Percentiles rank a stretch among this genome's conserved stretches.
These are phyloP conservation scores for Campoletis sonorensis DNA, from an alignment of 1,140 invertebrate species.

Conservation along the genomic window DNA sequence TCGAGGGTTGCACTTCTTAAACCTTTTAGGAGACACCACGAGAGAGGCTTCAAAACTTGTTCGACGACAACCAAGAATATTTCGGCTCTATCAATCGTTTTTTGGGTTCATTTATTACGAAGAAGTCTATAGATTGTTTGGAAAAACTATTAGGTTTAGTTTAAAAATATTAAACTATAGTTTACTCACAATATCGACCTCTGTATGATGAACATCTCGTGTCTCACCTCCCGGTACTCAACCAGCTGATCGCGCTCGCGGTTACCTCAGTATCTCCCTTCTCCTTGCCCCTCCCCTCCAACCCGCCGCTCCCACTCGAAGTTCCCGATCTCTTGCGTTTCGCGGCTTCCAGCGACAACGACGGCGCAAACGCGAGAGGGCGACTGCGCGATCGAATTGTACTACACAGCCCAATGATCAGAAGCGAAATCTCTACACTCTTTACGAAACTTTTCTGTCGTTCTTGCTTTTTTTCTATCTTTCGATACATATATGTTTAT, in stretches of 20 bases:
- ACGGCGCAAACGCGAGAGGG: slow-evolving; percentile 53
- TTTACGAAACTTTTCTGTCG: slow-evolving; percentile 21
- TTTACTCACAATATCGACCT: slow-evolving; percentile 72
- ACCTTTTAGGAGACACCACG: too few relatives aligned
- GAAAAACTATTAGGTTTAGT: background rate
- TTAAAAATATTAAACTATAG: background rate
- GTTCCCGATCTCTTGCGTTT: slow-evolving; percentile 8
- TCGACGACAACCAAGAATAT: too few relatives aligned
- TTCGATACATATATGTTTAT: background rate
- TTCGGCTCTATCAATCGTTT: too few relatives aligned
- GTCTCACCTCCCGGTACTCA: slow-evolving; percentile 57
- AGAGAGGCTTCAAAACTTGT: too few relatives aligned
- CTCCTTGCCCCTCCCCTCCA: background rate
- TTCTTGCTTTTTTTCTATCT: slow-evolving; percentile 7
- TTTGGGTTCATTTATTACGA: background rate
- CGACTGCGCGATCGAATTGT: slow-evolving; percentile 66
- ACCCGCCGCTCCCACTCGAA: background rate
- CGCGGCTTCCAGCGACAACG: slow-evolving; percentile 47
- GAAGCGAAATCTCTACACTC: background rate
- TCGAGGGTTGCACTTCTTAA: too few relatives aligned
- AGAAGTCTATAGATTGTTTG: background rate
- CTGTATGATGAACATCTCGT: slow-evolving; percentile 72
- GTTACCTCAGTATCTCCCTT: slow-evolving; percentile 52
- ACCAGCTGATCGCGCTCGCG: slow-evolving; percentile 66
- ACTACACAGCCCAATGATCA: background rate